Evolutionary conservation across 1,140 invertebrate species (phyloP).

Genomic region (Microplitis demolitor): DNA sequence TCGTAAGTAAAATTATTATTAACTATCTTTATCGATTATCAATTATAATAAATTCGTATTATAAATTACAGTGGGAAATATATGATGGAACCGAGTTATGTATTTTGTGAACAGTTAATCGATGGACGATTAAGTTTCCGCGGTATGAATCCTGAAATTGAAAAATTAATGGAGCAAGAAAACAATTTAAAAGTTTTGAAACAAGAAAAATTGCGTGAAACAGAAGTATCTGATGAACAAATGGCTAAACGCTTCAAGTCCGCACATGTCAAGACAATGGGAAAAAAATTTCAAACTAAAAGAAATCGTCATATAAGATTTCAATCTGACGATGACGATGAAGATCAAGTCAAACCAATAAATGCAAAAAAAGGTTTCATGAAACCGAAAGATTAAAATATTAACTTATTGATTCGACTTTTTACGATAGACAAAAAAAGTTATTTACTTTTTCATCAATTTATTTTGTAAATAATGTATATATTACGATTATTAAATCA

Average conservation of each 20-base stretch:
- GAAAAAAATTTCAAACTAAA: slow-evolving; percentile 44
- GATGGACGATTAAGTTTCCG: slow-evolving; percentile 84
- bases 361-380: too few species aligned
- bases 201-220: slow-evolving; percentile 60
- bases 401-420: too few species aligned
- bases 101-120: slow-evolving; percentile 74
- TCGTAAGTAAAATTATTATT: slow-evolving; percentile 54
- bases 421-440: too few species aligned
- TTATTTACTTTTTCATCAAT: too few species aligned
- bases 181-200: slow-evolving; percentile 50
- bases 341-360: too few species aligned
- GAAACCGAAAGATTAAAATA: too few species aligned
- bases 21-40: neutral
- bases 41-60: neutral
- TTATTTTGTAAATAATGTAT: too few species aligned
- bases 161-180: slow-evolving; percentile 70
- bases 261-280: slow-evolving; percentile 54
- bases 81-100: slow-evolving; percentile 77
- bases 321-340: too few species aligned
- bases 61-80: slow-evolving; percentile 66
- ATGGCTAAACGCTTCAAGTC: slow-evolving; percentile 66
- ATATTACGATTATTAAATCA: too few species aligned
- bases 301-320: too few species aligned
- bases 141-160: slow-evolving; percentile 89
- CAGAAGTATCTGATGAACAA: slow-evolving; percentile 73